A percentile compares a stretch with the other conserved stretches of the same genome.
These are phyloP conservation scores for Cladorhizidae sp. DNA, from an alignment of 37 sponge, comb jelly and placozoan species.

Conservation along the genomic window DNA sequence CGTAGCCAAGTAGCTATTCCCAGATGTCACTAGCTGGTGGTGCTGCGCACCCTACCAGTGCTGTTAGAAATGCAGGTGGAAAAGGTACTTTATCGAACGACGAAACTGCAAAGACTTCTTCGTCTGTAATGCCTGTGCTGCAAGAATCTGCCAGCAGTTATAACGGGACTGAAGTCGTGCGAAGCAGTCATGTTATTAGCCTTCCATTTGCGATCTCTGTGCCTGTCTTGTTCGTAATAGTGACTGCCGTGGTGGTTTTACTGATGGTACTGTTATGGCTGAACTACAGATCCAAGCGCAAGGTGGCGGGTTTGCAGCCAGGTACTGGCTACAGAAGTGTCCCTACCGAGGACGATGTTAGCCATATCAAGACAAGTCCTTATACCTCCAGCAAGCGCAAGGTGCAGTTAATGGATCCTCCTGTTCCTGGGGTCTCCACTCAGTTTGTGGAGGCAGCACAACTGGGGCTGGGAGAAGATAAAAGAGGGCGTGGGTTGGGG, in stretches of 20 bases:
- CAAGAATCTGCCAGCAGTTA: background rate
- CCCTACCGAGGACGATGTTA: background rate
- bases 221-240: constrained; percentile 14
- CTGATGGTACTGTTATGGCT: constrained; percentile 19
- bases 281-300: constrained; percentile 9
- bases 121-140: background rate
- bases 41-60: too few species aligned
- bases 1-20: too few species aligned
- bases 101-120: too few species aligned
- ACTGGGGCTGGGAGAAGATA: background rate
- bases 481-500: background rate
- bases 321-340: background rate
- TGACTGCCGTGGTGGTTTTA: constrained; percentile 4
- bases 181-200: background rate
- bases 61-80: too few species aligned
- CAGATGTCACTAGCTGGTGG: too few species aligned
- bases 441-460: constrained; percentile 21
- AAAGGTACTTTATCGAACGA: too few species aligned
- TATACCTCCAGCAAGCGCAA: background rate
- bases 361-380: background rate
- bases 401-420: constrained; percentile 8
- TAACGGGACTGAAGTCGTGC: background rate
- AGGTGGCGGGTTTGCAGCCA: background rate
- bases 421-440: constrained; percentile 10
- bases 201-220: background rate